Percentiles rank a stretch among this genome's conserved stretches.
Conservation (phyloP, 2,113 vertebrate species). For the Pomatorhinus ruficollis region DNA sequence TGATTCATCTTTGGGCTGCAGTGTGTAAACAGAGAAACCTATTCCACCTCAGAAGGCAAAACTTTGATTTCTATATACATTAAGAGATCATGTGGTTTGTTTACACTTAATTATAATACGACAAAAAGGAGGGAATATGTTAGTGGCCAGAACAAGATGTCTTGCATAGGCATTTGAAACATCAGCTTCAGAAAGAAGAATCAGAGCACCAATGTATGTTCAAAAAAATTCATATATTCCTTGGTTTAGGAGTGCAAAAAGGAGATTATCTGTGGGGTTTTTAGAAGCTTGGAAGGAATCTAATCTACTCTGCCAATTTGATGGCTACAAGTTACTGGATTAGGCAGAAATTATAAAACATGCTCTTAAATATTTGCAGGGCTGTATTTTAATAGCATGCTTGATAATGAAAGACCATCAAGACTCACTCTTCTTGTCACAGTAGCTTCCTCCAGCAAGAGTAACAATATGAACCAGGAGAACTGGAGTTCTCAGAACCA, state of each 20-base stretch:
- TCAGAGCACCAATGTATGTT: neutral
- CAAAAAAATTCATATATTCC: neutral
- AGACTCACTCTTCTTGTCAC: neutral
- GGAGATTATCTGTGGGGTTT: neutral
- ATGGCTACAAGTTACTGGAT: neutral
- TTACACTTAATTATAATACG: neutral
- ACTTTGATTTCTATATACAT: neutral
- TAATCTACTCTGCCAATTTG: neutral
- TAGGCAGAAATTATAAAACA: neutral
- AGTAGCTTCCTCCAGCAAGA: neutral
- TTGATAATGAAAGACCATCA: neutral
- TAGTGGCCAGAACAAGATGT: neutral
- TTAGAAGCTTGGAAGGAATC: neutral
- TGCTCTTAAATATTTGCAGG: neutral
- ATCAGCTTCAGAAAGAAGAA: neutral
- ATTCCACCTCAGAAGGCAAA: neutral
- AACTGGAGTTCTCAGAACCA: neutral
- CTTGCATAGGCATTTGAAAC: neutral
- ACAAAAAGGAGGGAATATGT: neutral
- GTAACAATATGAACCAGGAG: neutral
- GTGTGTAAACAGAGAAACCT: neutral
- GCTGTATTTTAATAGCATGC: neutral
- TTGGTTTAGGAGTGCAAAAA: neutral
- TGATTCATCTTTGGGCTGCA: neutral
- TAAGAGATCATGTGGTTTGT: neutral